Evolutionary conservation across 2,888 invertebrate species (phyloP), one percentile per base, ranked within the genome.

Genomic region (Agrotis exclamationis): DNA sequence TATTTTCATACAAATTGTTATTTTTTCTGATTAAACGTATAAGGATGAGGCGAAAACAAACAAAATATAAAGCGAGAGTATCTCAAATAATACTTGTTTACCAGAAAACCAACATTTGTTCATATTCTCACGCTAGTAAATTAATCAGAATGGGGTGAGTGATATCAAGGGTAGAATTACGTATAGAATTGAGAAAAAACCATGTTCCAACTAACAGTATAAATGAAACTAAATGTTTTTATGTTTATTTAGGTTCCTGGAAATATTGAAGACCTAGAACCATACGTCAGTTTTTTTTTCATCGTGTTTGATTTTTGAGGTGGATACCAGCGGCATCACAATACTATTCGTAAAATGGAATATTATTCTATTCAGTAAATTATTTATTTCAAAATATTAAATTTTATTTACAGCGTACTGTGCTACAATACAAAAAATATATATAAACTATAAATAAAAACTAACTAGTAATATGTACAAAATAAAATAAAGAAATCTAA

Each of bases 91-190:
- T 63, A 66, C 24, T 53, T 60, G 11, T 53, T 28, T 54, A 60
- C 47, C 18, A n/a, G 16, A 47, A 70, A 60, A 58, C 9, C n/a
- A 66, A 28, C 73, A 80, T 57, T 67, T 83, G 78, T 63, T 45
- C 44, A 11, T 33, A 44, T 75, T 81, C 82, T 53, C 84, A 78
- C 67, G 63, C 28, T 63, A 28, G 70, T 69, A 69, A 80, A 83
- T 73, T 75, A 80, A 75, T 67, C 56, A 72, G 59, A 64, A 75
- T 58, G 53, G 58, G 63, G 50, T 65, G 56, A 59, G 53, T 58
- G 66, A 66, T 53, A 58, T 50, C 44, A 63, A 77, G 66, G 63
- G 63, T 71, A 62, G 18, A 67, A 67, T 57, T 54, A 81, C 60
- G 22, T 48, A 60, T 7, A 53, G 16, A 45, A 24, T 45, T n/a